Conservation (phyloP, 2,888 invertebrate species). For the Toxonevra muliebris region DNA sequence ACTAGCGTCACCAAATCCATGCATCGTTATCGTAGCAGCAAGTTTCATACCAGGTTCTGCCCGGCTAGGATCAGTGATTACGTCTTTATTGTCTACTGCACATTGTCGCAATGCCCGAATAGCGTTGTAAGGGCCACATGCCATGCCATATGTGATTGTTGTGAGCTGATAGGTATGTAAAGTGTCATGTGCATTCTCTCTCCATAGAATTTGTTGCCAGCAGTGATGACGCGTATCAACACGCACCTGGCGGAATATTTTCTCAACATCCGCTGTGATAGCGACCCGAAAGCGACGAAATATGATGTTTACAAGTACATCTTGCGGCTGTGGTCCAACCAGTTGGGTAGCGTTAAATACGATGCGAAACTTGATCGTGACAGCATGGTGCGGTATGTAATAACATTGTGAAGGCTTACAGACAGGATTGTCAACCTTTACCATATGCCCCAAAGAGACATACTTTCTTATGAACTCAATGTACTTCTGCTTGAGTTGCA, state of each 20-base stretch:
- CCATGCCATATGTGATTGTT: constrained; percentile 27
- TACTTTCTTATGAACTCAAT: constrained; percentile 22
- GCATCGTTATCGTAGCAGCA: neutral
- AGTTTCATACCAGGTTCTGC: neutral
- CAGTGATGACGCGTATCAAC: neutral
- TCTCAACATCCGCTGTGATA: too few relatives aligned
- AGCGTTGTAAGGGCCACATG: neutral
- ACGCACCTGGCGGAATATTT: constrained; percentile 17
- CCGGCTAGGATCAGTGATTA: neutral
- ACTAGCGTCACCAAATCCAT: constrained; percentile 22
- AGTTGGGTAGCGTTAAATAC: constrained; percentile 29
- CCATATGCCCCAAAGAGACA: constrained; percentile 16
- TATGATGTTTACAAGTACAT: constrained; percentile 17
- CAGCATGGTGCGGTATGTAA: constrained; percentile 32
- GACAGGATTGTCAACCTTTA: neutral
- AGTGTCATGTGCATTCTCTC: neutral
- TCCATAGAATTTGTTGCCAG: constrained; percentile 3
- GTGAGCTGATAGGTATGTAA: constrained; percentile 16
- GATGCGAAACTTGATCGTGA: constrained; percentile 25
- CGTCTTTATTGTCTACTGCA: constrained; percentile 5
- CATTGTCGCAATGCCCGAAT: constrained; percentile 2
- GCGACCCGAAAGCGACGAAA: constrained; percentile 24
- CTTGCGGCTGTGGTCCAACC: constrained; percentile 21
- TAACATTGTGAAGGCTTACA: constrained; percentile 16
- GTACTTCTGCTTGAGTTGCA: constrained; percentile 24